These are phyloP conservation scores for Calypte anna DNA, from an alignment of 2,113 vertebrate genomes.

Conservation along the genomic window DNA sequence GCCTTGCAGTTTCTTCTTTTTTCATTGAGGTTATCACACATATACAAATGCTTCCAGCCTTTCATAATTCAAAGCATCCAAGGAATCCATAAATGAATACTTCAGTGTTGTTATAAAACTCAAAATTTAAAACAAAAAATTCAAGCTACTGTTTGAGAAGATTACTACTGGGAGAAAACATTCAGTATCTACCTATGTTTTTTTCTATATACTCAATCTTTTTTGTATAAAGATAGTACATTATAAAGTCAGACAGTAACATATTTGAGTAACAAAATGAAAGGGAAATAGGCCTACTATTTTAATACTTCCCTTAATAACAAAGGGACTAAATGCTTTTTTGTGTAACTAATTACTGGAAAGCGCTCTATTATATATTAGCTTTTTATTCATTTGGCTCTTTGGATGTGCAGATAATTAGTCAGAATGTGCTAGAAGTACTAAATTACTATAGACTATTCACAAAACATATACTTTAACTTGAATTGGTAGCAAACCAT, in stretches of 20 bases:
- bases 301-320: neutral
- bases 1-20: neutral
- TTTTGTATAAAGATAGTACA: no score
- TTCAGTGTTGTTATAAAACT: neutral
- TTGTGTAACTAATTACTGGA: constrained; percentile 4
- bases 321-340: neutral
- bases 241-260: neutral
- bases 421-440: neutral
- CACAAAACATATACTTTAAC: neutral
- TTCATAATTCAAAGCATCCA: neutral
- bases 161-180: neutral
- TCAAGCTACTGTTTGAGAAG: neutral
- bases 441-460: neutral
- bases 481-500: neutral
- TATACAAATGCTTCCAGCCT: neutral
- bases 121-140: neutral
- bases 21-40: neutral
- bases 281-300: neutral
- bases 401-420: neutral
- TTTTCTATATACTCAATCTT: neutral
- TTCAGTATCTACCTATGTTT: neutral
- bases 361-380: neutral
- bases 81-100: neutral
- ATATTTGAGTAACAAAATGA: neutral
- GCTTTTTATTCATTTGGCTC: neutral